Evolutionary conservation across 2,113 vertebrate species (phyloP), one percentile per base, ranked within the genome.

Genomic region (Hippocampus barbouri): DNA sequence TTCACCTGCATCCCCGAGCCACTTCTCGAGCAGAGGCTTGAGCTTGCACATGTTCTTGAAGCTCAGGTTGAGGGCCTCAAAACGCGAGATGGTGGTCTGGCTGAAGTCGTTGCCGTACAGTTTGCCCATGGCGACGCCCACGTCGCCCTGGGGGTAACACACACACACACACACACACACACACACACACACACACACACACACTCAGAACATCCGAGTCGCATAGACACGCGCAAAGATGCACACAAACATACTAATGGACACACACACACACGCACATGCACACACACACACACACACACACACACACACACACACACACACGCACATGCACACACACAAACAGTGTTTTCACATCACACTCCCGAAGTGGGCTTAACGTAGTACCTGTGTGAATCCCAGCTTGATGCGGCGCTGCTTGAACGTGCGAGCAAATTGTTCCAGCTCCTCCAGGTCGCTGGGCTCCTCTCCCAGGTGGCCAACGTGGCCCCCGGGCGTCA

Each of bases 41-140:
- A 97, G 94, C 82, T 97, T 97, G 92, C 95, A 97, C 95, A 97
- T 97, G 89, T 97, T 97, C 90, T 97, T 97, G 78, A 97, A 97
- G 91, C 95, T 97, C 79, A 97, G 87, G 85, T 97, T 97, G 66
- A 97, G 94, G 3, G 95, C 95, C 82, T 97, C 95, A 3, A 96
- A 97, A 75, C 95, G 94, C 10, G 95, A 97, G 90, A 97, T 96
- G 81, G 95, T 96, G 21, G 95, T 97, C 88, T 97, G 95, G 85
- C 94, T 95, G 87, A 97, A 97, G 85, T 97, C 95, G 49, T 97
- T 97, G 56, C 95, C 95, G 5, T 96, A 97, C 12, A 97, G 93
- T 84, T 97, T 97, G 9, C 95, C 95, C 95, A 97, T 97, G 1
- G 95, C 95, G 84, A 97, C 92, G 53, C 95, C 95, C 1, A 97